Percentiles rank a stretch among this genome's conserved stretches.
Conservation (phyloP, 2,888 invertebrate species). For the Cepaea hortensis region DNA sequence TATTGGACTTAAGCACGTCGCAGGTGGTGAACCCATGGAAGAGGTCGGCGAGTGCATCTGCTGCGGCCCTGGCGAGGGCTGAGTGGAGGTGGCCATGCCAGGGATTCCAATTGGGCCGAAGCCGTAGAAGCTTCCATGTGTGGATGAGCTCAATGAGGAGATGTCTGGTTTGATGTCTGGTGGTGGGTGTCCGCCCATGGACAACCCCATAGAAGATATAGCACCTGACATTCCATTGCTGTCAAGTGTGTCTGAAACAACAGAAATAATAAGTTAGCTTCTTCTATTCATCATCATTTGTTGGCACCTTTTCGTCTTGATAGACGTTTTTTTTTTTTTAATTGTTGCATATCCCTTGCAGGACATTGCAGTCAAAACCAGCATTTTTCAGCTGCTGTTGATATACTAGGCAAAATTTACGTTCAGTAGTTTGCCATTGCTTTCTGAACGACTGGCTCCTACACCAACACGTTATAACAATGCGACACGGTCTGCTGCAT, state of each 20-base stretch:
- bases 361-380: too few species aligned
- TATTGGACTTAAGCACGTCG: constrained; percentile 66
- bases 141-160: constrained; percentile 58
- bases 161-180: constrained; percentile 72
- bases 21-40: constrained; percentile 64
- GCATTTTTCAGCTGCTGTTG: too few species aligned
- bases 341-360: too few species aligned
- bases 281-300: too few species aligned
- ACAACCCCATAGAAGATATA: constrained; percentile 49
- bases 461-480: too few species aligned
- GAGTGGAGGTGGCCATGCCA: constrained; percentile 60
- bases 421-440: too few species aligned
- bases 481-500: too few species aligned
- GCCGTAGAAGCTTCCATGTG: constrained; percentile 60
- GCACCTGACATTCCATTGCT: constrained; percentile 59
- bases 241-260: constrained; percentile 66
- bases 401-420: too few species aligned
- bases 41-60: constrained; percentile 67
- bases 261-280: constrained; percentile 13
- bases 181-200: constrained; percentile 58
- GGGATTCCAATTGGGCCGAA: constrained; percentile 57
- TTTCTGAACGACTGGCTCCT: too few species aligned
- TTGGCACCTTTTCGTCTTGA: too few species aligned
- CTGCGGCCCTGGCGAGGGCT: constrained; percentile 57
- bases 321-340: too few species aligned